Evolutionary conservation across 2,113 vertebrate species (phyloP), one percentile per base, ranked within the genome.

Genomic region (Mionectes macconnelli): DNA sequence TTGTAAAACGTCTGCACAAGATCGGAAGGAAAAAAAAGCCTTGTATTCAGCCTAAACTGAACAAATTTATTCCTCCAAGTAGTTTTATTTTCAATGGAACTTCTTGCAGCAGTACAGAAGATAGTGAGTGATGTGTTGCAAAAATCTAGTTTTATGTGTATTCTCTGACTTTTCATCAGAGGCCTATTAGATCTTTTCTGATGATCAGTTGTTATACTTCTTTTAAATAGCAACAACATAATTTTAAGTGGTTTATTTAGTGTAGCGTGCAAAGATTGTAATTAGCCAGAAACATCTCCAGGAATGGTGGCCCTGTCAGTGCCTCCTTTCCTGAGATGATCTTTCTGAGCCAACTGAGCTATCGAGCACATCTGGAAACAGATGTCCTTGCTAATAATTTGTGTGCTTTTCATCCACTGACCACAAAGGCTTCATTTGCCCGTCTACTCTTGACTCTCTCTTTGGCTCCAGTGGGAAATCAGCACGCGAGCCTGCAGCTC

Each of bases 391-490:
- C 56, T 60, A 37, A 4, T 49, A 69, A 49, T 66, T 63, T 12
- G 1, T 42, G 15, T 22, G 37, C 15, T 84, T 77, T 74, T 82
- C 33, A 64, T 52, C 63, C 68, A 7, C 5, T 83, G 68, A 37
- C 30, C 70, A 40, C 37, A 40, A 69, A 56, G 42, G 24, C 53
- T 90, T 44, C 12, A 12, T 56, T 30, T 86, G 40, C 35, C 40
- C 33, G 4, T 55, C 44, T 30, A 8, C 33, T 33, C 33, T 0
- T 52, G 0, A 4, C 24, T 60, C n/a, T 25, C 27, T n/a, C 33
- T 53, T 23, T 63, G 63, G 17, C 35, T 39, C 55, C 74, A 45
- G 50, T 30, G 60, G 55, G 31, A 86, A 31, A 16, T 8, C 11
- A 59, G 12, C 42, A 11, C 20, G 1, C 0, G 9, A 56, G 52